A percentile compares a stretch with the other conserved stretches of the same genome.
phyloP scores from a whole-genome alignment of 2,797 vertebrate species.

The Chaetodon trifasciatus region DNA sequence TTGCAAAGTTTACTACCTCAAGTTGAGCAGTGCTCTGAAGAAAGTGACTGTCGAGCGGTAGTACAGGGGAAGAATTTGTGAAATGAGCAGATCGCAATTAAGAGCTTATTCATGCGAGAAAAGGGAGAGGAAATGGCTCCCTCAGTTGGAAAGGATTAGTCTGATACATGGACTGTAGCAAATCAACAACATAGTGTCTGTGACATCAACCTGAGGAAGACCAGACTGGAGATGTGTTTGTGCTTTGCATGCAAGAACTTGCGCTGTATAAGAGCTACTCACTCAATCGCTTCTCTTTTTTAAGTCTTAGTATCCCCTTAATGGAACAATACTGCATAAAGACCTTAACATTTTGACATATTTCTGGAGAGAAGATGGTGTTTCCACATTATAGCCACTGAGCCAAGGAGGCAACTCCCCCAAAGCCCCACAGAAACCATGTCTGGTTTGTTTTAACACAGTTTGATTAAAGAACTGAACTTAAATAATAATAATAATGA shows the following conservation, averaged over 20 bases:
- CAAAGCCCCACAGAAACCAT: neutral
- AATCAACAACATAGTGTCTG: slow-evolving; percentile 28
- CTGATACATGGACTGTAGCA: slow-evolving; percentile 1
- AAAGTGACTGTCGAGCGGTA: slow-evolving; percentile 45
- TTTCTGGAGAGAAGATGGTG: neutral
- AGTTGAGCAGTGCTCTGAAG: slow-evolving; percentile 58
- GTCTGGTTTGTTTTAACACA: neutral
- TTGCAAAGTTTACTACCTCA: slow-evolving; percentile 69
- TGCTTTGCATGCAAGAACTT: neutral
- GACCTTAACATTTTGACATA: neutral
- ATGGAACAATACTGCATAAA: neutral
- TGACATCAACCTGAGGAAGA: slow-evolving; percentile 20
- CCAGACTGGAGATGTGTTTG: neutral
- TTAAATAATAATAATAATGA: neutral
- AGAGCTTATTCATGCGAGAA: neutral
- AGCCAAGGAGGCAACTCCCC: neutral
- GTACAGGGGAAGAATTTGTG: slow-evolving; percentile 34
- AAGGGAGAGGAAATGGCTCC: neutral
- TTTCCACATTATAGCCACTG: neutral
- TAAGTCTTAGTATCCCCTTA: neutral
- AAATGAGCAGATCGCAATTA: slow-evolving; percentile 14
- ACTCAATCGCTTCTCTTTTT: neutral
- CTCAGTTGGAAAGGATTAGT: neutral
- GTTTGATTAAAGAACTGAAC: neutral
- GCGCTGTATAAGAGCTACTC: neutral